Evolutionary conservation across 1,140 invertebrate genomes (phyloP), one percentile per base, ranked within the genome.

Genomic region (Tetramorium simillimum): DNA sequence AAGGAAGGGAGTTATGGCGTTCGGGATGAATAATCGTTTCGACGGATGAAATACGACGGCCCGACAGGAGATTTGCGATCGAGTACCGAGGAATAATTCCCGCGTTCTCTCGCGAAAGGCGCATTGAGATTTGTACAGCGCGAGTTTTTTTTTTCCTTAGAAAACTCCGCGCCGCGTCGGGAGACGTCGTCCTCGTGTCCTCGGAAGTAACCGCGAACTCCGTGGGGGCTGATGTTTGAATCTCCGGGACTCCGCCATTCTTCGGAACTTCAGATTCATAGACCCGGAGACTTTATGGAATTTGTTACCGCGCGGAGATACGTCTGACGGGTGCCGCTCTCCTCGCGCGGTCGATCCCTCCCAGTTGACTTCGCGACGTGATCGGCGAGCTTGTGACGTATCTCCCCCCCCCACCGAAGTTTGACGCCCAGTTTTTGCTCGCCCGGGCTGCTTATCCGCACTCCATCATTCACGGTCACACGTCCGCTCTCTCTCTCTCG

Each of bases 231-330:
- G 37, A 67, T 67, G 63, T 67, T 67, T 67, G 37, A 67, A 67
- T 67, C 43, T 46, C 37, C n/a, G 40, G 10, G n/a, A 60, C 4
- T 62, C 24, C 56, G 10, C 51, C 33, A 46, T 63, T 63, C 40
- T 63, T 63, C 16, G 63, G 12, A 46, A 77, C 58, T 77, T 56
- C 0, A 67, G 46, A 60, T 33, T 67, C 46, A 67, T 43, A 46
- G 73, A 78, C 33, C 51, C 14, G 49, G 18, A 6, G 63, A 67
- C 37, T 67, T 46, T 67, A 21, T 14, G 21, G 24, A 77, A 43
- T 62, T 24, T n/a, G 24, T 77, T 56, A 56, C n/a, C 4, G 14
- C 51, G 18, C n/a, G n/a, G n/a, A n/a, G 24, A 3, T 2, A 12
- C 16, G n/a, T 33, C n/a, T 14, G 37, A 67, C 63, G 63, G n/a